These are phyloP conservation scores for Archocentrus centrarchus DNA, from an alignment of 2,113 vertebrate genomes.

Conservation along the genomic window DNA sequence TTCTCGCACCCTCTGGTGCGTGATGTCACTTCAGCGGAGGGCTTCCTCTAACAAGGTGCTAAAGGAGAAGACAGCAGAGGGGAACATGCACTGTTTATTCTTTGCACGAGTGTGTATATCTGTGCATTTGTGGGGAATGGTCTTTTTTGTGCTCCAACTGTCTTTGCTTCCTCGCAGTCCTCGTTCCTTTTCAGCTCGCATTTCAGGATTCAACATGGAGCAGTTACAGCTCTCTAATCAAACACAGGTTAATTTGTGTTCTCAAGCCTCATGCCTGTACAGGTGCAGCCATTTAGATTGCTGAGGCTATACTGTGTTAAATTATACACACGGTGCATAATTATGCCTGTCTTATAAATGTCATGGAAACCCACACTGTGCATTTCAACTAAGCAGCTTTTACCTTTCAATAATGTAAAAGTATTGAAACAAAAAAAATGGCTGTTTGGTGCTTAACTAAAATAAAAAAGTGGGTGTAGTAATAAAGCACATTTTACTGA, in stretches of 20 bases:
- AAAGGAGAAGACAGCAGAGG: slow-evolving; percentile 65
- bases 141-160: slow-evolving; percentile 2
- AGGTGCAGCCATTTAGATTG: slow-evolving; percentile 33
- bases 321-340: slow-evolving; percentile 54
- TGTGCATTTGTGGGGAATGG: neutral
- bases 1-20: slow-evolving; percentile 61
- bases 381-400: neutral
- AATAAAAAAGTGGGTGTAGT: neutral
- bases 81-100: slow-evolving; percentile 32
- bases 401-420: neutral
- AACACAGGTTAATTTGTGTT: slow-evolving; percentile 50
- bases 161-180: neutral
- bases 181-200: neutral
- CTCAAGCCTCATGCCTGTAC: slow-evolving; percentile 19
- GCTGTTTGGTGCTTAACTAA: neutral
- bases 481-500: neutral
- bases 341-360: slow-evolving; percentile 27
- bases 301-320: slow-evolving; percentile 39
- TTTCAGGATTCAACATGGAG: slow-evolving; percentile 38
- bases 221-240: slow-evolving; percentile 37
- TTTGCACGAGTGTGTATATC: neutral
- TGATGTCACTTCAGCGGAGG: slow-evolving; percentile 70
- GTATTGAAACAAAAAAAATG: neutral
- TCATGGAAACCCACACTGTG: slow-evolving; percentile 22
- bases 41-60: slow-evolving; percentile 58